These are phyloP conservation scores for Myotis brandtii DNA, from an alignment of 2,113 vertebrate species.

Conservation along the genomic window DNA sequence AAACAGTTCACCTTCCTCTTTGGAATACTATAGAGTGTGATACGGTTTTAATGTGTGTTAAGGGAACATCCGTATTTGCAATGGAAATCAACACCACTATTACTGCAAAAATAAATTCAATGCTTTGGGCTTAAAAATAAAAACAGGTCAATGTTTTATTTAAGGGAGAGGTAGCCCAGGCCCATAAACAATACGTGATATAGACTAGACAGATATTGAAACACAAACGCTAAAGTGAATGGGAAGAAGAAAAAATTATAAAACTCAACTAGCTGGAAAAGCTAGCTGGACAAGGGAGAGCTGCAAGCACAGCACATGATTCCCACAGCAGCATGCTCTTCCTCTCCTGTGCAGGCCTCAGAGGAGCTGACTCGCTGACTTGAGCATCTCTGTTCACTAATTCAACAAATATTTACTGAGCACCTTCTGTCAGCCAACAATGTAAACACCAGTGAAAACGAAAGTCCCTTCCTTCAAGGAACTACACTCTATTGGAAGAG, in stretches of 20 bases:
- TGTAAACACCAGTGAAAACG: background rate
- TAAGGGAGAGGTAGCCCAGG: background rate
- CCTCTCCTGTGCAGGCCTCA: background rate
- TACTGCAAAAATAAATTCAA: constrained; percentile 17
- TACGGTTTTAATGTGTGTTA: constrained; percentile 36
- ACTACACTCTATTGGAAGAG: background rate
- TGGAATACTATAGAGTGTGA: constrained; percentile 49
- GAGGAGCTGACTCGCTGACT: background rate
- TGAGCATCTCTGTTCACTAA: background rate
- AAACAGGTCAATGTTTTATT: background rate
- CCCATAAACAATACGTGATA: background rate
- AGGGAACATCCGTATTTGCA: constrained; percentile 39
- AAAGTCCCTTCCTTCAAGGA: background rate
- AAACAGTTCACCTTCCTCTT: constrained; percentile 66
- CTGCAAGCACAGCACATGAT: background rate
- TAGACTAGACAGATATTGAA: background rate
- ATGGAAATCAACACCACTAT: background rate
- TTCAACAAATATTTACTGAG: background rate
- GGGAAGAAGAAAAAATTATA: background rate
- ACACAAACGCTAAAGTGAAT: background rate
- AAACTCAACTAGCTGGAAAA: constrained; percentile 18
- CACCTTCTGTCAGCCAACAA: background rate
- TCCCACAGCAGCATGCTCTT: background rate
- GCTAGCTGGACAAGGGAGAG: background rate
- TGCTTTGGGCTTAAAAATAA: constrained; percentile 3